Evolutionary conservation across 2,888 invertebrate genomes (phyloP).

Genomic region (Rhaphigaster nebulosa): DNA sequence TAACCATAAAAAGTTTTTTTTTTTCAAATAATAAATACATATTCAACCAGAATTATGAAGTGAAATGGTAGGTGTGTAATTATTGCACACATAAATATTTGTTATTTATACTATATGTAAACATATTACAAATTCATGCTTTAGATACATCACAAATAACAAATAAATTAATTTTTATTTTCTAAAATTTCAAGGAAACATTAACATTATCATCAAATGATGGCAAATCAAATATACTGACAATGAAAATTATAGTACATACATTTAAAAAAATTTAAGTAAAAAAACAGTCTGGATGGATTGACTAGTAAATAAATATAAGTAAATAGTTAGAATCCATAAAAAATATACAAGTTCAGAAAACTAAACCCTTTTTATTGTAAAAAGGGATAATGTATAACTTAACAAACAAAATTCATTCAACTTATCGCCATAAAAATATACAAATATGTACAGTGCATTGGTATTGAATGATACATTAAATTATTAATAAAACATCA

Average conservation of each 20-base stretch:
- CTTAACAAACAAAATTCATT: not conserved
- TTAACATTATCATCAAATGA: not conserved
- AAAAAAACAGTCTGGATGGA: constrained; percentile 9
- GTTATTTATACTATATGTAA: not conserved
- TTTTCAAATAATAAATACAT: not conserved
- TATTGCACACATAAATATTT: not conserved
- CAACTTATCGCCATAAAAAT: not conserved
- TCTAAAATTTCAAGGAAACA: not conserved
- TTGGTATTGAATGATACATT: not conserved
- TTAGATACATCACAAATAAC: not conserved
- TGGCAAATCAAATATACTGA: not conserved
- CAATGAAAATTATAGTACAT: not conserved
- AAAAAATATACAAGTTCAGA: not conserved
- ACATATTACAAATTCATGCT: not conserved
- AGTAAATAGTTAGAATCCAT: not conserved
- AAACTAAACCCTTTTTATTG: not conserved
- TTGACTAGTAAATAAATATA: constrained; percentile 28
- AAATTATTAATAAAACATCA: not conserved
- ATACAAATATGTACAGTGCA: not conserved
- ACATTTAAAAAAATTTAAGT: not conserved
- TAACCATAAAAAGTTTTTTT: not conserved
- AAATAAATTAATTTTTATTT: not conserved
- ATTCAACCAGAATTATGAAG: not conserved
- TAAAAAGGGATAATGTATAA: not conserved
- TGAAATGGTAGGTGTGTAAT: not conserved